Evolutionary conservation across 2,888 invertebrate species (phyloP).

Genomic region (Microplitis manilae): DNA sequence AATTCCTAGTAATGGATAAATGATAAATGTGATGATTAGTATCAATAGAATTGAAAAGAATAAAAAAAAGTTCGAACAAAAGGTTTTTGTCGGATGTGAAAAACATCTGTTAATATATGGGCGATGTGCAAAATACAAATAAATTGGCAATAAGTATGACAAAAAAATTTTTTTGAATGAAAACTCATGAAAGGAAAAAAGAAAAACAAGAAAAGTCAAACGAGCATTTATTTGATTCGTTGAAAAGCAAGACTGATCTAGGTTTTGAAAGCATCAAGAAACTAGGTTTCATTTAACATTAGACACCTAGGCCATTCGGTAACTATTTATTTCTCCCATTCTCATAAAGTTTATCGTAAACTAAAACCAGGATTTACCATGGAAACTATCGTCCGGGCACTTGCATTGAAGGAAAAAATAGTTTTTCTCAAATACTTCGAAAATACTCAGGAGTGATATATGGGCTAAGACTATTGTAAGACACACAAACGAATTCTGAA

Average conservation of each 20-base stretch:
- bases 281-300: not conserved
- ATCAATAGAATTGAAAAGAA: not conserved
- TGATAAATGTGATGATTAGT: not conserved
- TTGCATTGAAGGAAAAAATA: constrained; percentile 40
- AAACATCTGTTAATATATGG: not conserved
- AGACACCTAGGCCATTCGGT: not conserved
- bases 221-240: not conserved
- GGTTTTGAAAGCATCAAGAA: not conserved
- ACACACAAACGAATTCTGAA: constrained; percentile 34
- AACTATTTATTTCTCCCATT: too few species aligned
- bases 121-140: not conserved
- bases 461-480: constrained; percentile 56
- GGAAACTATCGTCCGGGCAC: constrained; percentile 11
- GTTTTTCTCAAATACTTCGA: constrained; percentile 67
- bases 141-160: not conserved
- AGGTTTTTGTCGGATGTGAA: not conserved
- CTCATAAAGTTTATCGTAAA: too few species aligned
- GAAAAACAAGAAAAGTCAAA: not conserved
- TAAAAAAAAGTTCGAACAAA: not conserved
- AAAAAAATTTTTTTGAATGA: not conserved
- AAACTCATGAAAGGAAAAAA: not conserved
- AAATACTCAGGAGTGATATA: constrained; percentile 68
- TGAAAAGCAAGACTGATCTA: too few species aligned
- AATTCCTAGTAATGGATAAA: too few species aligned
- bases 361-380: too few species aligned